Evolutionary conservation across 2,888 invertebrate species (phyloP).

Genomic region (Metellina segmentata): DNA sequence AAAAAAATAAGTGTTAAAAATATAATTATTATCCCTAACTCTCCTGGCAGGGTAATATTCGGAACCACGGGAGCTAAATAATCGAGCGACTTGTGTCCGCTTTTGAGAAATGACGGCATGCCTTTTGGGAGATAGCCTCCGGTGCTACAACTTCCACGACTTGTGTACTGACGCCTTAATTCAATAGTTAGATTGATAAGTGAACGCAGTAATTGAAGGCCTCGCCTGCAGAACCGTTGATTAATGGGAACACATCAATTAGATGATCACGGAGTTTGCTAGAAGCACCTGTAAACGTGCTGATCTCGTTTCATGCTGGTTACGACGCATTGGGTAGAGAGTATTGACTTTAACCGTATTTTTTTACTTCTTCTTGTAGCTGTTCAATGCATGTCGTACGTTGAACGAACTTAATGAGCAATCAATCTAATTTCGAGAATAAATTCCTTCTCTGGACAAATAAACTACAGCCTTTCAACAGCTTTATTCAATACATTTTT

Average conservation of each 20-base stretch:
- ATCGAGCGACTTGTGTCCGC: constrained; percentile 1
- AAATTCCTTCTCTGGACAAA: too few species aligned
- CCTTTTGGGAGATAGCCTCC: background rate
- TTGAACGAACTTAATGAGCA: too few species aligned
- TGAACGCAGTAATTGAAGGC: constrained; percentile 39
- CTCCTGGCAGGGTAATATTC: background rate
- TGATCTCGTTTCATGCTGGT: background rate
- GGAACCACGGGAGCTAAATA: background rate
- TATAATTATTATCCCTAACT: background rate
- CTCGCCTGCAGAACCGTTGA: constrained; percentile 23
- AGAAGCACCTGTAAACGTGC: constrained; percentile 48
- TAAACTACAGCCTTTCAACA: too few species aligned
- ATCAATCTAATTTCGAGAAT: too few species aligned
- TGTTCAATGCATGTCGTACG: too few species aligned
- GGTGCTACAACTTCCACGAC: constrained; percentile 27
- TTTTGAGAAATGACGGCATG: constrained; percentile 12
- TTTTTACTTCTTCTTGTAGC: background rate
- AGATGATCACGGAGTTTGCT: constrained; percentile 44
- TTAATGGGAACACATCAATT: constrained; percentile 46
- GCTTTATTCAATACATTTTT: too few species aligned
- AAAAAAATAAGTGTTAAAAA: constrained; percentile 26
- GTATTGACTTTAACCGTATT: background rate
- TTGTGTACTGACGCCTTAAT: constrained; percentile 55
- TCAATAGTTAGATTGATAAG: constrained; percentile 57
- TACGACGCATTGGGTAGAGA: background rate